Percentiles rank a stretch among this genome's conserved stretches.
Conservation (phyloP, 1,140 invertebrate species). For the Drosophila albomicans region DNA sequence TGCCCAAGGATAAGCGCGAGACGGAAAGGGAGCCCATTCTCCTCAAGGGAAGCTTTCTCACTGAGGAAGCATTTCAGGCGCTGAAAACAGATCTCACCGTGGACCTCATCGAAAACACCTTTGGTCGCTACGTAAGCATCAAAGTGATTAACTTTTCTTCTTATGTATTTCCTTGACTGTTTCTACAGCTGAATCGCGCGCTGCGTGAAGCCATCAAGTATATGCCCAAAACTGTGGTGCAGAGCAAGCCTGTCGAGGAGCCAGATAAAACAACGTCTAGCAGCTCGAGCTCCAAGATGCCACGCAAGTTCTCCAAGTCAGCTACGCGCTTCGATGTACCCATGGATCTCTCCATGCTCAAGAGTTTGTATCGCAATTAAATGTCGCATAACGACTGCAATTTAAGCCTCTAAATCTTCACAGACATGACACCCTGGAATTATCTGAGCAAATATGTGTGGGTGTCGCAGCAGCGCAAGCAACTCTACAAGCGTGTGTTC, state of each 20-base stretch:
- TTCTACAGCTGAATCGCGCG: slow-evolving; percentile 68
- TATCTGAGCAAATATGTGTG: slow-evolving; percentile 87
- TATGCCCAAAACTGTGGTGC: slow-evolving; percentile 53
- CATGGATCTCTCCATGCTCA: slow-evolving; percentile 86
- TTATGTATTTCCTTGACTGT: not conserved
- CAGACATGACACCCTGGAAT: slow-evolving; percentile 87
- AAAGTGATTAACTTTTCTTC: not conserved
- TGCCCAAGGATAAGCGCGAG: slow-evolving; percentile 74
- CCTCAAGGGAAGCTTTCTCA: slow-evolving; percentile 78
- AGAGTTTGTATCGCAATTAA: slow-evolving; percentile 77
- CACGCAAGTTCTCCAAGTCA: slow-evolving; percentile 87
- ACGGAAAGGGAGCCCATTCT: slow-evolving; percentile 66
- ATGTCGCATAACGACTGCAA: too few species aligned
- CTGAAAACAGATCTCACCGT: slow-evolving; percentile 77
- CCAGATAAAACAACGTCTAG: slow-evolving; percentile 34
- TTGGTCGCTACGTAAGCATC: slow-evolving; percentile 78
- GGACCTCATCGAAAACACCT: slow-evolving; percentile 81
- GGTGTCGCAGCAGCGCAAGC: slow-evolving; percentile 86
- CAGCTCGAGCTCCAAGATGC: slow-evolving; percentile 82
- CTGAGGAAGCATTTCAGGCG: slow-evolving; percentile 79
- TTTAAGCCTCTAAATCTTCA: not conserved
- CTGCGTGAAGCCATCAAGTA: slow-evolving; percentile 78
- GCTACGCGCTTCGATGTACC: slow-evolving; percentile 88
- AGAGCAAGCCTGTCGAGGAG: slow-evolving; percentile 52
- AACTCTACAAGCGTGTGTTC: slow-evolving; percentile 86